These are phyloP conservation scores for Leucopsar rothschildi DNA, from an alignment of 2,113 vertebrate genomes.

Conservation along the genomic window DNA sequence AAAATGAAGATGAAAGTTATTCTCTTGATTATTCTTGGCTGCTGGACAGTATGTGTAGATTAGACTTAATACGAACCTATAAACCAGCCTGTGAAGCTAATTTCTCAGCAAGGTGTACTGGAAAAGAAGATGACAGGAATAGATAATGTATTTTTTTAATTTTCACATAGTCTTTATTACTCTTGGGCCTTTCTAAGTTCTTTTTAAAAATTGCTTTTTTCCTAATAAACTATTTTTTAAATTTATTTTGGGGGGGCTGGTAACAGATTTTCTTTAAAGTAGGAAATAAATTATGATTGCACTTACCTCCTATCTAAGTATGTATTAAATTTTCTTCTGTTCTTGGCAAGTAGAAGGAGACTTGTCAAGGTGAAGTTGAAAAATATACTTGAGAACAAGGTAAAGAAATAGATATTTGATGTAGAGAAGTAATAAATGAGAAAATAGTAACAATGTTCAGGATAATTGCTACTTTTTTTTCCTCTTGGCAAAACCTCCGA, in stretches of 20 bases:
- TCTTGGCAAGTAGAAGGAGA: not conserved
- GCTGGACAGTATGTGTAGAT: not conserved
- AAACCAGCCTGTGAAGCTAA: not conserved
- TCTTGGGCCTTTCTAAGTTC: not conserved
- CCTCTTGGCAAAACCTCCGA: not conserved
- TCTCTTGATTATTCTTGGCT: not conserved
- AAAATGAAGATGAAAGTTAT: not conserved
- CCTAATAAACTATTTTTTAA: not conserved
- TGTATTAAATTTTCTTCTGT: not conserved
- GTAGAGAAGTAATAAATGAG: not conserved
- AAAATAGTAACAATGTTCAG: not conserved
- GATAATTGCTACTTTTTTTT: not conserved
- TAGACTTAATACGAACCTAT: not conserved
- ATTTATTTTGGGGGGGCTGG: not conserved
- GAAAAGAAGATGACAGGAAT: not conserved
- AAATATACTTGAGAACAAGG: not conserved
- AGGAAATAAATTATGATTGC: not conserved
- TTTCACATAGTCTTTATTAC: not conserved
- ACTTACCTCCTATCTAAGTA: not conserved
- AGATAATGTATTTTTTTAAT: not conserved
- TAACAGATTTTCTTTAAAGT: not conserved
- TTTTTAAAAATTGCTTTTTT: not conserved
- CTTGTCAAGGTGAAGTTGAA: not conserved
- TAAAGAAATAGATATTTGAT: not conserved
- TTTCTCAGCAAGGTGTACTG: not conserved